Evolutionary conservation across 1,140 invertebrate species (phyloP).

Genomic region (Orius laevigatus): DNA sequence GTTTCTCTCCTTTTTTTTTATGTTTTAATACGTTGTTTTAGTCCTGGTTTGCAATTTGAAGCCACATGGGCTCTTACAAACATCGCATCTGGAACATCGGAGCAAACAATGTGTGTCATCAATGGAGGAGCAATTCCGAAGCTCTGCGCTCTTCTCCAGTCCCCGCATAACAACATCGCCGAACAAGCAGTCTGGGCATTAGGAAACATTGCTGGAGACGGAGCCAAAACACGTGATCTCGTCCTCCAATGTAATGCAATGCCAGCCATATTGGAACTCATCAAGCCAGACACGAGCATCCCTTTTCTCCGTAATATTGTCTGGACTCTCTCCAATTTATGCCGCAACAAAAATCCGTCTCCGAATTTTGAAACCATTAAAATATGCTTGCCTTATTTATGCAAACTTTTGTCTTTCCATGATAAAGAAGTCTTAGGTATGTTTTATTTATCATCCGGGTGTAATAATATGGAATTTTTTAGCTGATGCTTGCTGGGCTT

Average conservation of each 20-base stretch:
- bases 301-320: constrained; percentile 48
- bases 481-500: constrained; percentile 91
- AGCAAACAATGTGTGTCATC: constrained; percentile 51
- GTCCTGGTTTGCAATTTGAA: constrained; percentile 86
- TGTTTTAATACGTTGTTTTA: constrained; percentile 28
- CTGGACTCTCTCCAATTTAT: constrained; percentile 87
- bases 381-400: constrained; percentile 64
- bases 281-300: constrained; percentile 38
- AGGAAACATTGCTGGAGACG: constrained; percentile 92
- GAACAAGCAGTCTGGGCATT: constrained; percentile 97
- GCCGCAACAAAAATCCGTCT: constrained; percentile 78
- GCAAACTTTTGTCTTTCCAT: constrained; percentile 51
- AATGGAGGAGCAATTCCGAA: constrained; percentile 68
- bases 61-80: constrained; percentile 97
- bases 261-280: constrained; percentile 44
- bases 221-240: constrained; percentile 53
- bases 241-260: constrained; percentile 49
- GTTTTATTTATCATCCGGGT: too few species aligned
- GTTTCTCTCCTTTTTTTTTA: constrained; percentile 18
- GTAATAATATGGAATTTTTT: too few species aligned
- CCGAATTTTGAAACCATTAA: constrained; percentile 59
- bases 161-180: constrained; percentile 58
- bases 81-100: constrained; percentile 65
- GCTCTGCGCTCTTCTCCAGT: constrained; percentile 58
- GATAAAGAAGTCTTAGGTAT: constrained; percentile 61